Evolutionary conservation across 2,888 invertebrate species (phyloP).

Genomic region (Tipula helvola): DNA sequence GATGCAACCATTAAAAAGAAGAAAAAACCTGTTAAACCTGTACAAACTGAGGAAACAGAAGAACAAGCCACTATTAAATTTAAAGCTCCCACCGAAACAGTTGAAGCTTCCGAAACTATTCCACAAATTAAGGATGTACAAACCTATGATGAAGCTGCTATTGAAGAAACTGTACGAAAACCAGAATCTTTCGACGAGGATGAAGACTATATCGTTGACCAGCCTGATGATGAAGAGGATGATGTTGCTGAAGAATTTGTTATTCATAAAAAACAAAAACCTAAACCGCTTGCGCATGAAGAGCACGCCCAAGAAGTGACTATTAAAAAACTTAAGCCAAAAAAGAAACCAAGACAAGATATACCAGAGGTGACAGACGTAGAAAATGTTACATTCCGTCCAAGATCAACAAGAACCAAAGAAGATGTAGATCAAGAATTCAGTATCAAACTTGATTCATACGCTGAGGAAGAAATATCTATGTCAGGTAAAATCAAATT

Average conservation of each 20-base stretch:
- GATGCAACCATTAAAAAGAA: not conserved
- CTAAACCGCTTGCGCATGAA: constrained; percentile 39
- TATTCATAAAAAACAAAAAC: constrained; percentile 37
- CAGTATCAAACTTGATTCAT: constrained; percentile 71
- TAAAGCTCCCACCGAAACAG: constrained; percentile 21
- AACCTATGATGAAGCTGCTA: constrained; percentile 35
- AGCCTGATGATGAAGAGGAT: constrained; percentile 30
- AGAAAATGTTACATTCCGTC: constrained; percentile 68
- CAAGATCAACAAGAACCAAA: constrained; percentile 61
- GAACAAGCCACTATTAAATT: constrained; percentile 22
- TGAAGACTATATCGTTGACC: constrained; percentile 19
- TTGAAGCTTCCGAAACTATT: constrained; percentile 18
- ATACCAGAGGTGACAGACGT: constrained; percentile 61
- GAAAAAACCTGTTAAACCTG: not conserved
- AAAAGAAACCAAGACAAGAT: constrained; percentile 49
- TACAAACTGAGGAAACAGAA: constrained; percentile 22
- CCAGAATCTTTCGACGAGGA: constrained; percentile 24
- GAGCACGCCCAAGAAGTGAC: constrained; percentile 55
- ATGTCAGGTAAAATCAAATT: constrained; percentile 73
- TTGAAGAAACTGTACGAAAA: constrained; percentile 32
- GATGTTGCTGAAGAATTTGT: constrained; percentile 41
- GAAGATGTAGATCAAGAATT: constrained; percentile 86
- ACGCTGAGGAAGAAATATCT: constrained; percentile 78
- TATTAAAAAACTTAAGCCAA: constrained; percentile 57
- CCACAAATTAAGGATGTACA: constrained; percentile 25